Evolutionary conservation across 2,888 invertebrate genomes (phyloP).

Genomic region (Sceliomorpha sp.): DNA sequence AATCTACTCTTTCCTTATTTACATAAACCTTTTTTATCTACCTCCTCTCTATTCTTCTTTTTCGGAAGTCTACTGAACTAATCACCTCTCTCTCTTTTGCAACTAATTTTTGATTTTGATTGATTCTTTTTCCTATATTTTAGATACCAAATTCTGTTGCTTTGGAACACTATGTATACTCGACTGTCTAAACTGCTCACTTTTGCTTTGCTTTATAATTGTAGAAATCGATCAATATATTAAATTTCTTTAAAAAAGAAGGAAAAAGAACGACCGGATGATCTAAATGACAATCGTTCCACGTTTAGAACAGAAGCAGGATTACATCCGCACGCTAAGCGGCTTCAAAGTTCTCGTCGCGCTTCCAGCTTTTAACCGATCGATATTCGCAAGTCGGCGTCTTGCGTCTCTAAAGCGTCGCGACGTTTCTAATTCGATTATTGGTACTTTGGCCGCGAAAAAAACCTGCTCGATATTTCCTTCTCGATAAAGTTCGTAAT

Average conservation of each 20-base stretch:
- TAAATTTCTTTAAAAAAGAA: neutral
- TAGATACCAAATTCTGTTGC: neutral
- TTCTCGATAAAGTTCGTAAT: constrained; percentile 39
- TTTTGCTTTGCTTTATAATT: constrained; percentile 18
- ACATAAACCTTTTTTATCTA: too few species aligned
- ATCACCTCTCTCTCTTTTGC: too few species aligned
- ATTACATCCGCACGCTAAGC: constrained; percentile 39
- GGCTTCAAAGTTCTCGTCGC: constrained; percentile 47
- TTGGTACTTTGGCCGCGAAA: constrained; percentile 51
- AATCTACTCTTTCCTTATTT: too few species aligned
- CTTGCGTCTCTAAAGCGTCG: constrained; percentile 49
- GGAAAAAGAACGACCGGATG: constrained; percentile 21
- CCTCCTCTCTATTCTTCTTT: too few species aligned
- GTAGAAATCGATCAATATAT: constrained; percentile 18
- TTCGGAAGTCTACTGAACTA: too few species aligned
- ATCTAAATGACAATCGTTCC: constrained; percentile 40
- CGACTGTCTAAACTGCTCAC: too few species aligned
- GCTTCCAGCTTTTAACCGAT: constrained; percentile 57
- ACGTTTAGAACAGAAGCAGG: constrained; percentile 35
- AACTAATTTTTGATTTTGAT: too few species aligned
- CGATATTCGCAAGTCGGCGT: constrained; percentile 54
- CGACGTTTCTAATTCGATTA: constrained; percentile 56
- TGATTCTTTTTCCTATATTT: too few species aligned
- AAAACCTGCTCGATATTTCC: constrained; percentile 49
- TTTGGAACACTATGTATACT: neutral